These are phyloP conservation scores for Euzetes globulus DNA, from an alignment of 2,888 invertebrate genomes.

Conservation along the genomic window DNA sequence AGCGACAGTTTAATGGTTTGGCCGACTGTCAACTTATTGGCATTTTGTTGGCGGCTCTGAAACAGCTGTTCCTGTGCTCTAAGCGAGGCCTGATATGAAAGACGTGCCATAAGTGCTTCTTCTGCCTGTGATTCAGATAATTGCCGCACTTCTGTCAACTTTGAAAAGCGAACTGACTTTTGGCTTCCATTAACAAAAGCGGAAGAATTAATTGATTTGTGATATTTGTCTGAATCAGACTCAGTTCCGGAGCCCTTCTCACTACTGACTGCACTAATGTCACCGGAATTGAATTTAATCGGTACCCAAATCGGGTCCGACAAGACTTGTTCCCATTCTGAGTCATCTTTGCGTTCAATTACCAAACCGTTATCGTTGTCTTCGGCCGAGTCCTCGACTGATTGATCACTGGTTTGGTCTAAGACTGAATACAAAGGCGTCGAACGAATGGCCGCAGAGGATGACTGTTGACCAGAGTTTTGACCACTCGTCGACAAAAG, in stretches of 20 bases:
- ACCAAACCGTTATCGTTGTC: constrained; percentile 24
- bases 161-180: constrained; percentile 75
- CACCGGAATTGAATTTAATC: constrained; percentile 68
- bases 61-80: constrained; percentile 71
- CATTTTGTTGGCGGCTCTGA: constrained; percentile 45
- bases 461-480: not conserved
- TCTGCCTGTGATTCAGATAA: constrained; percentile 61
- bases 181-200: not conserved
- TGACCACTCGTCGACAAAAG: not conserved
- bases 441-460: not conserved
- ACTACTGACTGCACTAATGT: not conserved
- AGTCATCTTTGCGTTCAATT: constrained; percentile 22
- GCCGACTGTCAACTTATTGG: constrained; percentile 65
- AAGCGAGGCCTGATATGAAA: constrained; percentile 87
- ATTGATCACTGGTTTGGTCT: constrained; percentile 37
- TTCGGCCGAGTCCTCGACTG: constrained; percentile 21
- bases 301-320: constrained; percentile 89
- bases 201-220: not conserved
- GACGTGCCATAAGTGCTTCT: constrained; percentile 80
- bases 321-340: constrained; percentile 49
- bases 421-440: constrained; percentile 10
- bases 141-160: constrained; percentile 57
- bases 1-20: constrained; percentile 74
- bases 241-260: constrained; percentile 21
- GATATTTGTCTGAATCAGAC: constrained; percentile 26